Evolutionary conservation across 2,113 vertebrate species (phyloP).

Genomic region (Mustelus asterias): DNA sequence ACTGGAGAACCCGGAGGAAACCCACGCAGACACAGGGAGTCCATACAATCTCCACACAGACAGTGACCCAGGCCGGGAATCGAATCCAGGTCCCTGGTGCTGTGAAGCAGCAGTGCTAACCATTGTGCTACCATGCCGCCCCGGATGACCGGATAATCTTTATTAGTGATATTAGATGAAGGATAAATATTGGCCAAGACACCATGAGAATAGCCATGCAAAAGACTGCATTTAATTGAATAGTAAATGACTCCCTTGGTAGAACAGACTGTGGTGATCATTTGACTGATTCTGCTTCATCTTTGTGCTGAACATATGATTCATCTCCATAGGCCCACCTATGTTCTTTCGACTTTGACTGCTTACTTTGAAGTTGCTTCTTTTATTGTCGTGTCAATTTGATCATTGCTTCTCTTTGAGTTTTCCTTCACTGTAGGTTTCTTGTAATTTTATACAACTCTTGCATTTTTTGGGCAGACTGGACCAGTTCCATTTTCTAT

Average conservation of each 20-base stretch:
- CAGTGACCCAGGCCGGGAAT: too few relatives aligned
- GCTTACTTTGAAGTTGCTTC: neutral
- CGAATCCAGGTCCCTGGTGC: too few relatives aligned
- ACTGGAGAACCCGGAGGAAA: too few relatives aligned
- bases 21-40: too few relatives aligned
- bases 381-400: neutral
- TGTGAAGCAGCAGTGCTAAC: too few relatives aligned
- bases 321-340: slow-evolving; percentile 25
- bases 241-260: neutral
- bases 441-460: neutral
- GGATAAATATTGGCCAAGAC: neutral
- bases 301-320: neutral
- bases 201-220: neutral
- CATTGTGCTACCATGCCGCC: too few relatives aligned
- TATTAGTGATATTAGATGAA: neutral
- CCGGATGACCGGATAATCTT: neutral
- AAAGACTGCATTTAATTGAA: neutral
- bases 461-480: neutral
- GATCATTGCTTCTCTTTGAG: neutral
- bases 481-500: neutral
- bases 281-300: neutral
- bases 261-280: neutral
- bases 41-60: too few relatives aligned
- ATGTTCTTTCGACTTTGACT: neutral
- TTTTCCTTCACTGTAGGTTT: neutral